Percentiles rank a stretch among this genome's conserved stretches.
Evolutionary conservation across 2,888 invertebrate genomes (phyloP).

Genomic region (Cheilosia grossa): DNA sequence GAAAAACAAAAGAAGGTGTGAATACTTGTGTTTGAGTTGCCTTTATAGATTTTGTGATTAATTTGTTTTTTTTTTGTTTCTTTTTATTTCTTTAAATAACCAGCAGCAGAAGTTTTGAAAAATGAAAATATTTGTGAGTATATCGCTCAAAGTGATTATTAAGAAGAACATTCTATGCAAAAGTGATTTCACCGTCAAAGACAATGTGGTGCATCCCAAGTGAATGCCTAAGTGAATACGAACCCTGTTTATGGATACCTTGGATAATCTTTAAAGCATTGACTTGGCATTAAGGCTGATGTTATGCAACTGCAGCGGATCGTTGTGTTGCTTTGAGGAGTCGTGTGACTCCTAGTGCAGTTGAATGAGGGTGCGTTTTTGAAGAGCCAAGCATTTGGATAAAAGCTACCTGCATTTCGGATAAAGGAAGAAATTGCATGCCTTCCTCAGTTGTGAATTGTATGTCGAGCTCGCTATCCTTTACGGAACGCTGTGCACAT

Average conservation of each 20-base stretch:
- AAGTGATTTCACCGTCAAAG: slow-evolving; percentile 51
- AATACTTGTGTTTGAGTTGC: slow-evolving; percentile 16
- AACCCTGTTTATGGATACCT: slow-evolving; percentile 37
- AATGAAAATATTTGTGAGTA: slow-evolving; percentile 86
- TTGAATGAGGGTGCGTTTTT: too few relatives aligned
- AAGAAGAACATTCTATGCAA: slow-evolving; percentile 52
- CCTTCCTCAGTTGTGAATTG: too few relatives aligned
- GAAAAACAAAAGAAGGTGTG: slow-evolving; percentile 70
- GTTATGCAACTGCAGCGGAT: slow-evolving; percentile 17
- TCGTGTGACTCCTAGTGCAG: background rate
- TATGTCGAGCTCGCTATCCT: too few relatives aligned
- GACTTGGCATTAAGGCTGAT: slow-evolving; percentile 1
- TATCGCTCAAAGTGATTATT: slow-evolving; percentile 74
- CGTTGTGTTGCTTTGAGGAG: background rate
- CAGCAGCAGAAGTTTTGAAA: slow-evolving; percentile 71
- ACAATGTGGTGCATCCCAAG: slow-evolving; percentile 39
- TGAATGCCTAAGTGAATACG: slow-evolving; percentile 42
- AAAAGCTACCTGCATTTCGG: too few relatives aligned
- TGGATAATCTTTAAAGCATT: slow-evolving; percentile 42
- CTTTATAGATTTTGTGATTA: slow-evolving; percentile 42
- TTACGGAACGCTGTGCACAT: too few relatives aligned
- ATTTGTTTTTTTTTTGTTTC: slow-evolving; percentile 46
- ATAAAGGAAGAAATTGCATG: too few relatives aligned
- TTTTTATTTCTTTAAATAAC: slow-evolving; percentile 60
- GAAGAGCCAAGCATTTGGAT: too few relatives aligned